These are phyloP conservation scores for Urechis unicinctus DNA, from an alignment of 2,888 invertebrate genomes.

Conservation along the genomic window DNA sequence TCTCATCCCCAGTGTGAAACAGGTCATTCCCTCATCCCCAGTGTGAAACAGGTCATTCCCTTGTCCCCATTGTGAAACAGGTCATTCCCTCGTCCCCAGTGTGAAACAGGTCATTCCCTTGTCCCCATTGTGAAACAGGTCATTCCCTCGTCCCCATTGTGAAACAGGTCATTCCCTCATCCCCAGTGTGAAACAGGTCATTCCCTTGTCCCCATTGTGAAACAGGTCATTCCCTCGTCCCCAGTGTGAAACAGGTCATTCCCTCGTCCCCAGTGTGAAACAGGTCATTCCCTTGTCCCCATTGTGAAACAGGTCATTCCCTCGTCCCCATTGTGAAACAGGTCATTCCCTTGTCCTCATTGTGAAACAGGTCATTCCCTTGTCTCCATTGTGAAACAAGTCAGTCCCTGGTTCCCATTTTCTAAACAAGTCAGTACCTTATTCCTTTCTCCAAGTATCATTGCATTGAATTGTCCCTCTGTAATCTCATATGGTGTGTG, in stretches of 20 bases:
- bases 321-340: conserved; percentile 59
- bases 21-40: conserved; percentile 74
- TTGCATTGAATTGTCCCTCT: too few species aligned
- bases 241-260: too few species aligned
- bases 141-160: conserved; percentile 69
- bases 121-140: conserved; percentile 55
- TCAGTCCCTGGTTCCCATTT: too few species aligned
- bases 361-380: conserved; percentile 62
- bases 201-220: conserved; percentile 66
- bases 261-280: conserved; percentile 62
- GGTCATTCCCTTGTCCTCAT: conserved; percentile 67
- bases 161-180: conserved; percentile 19
- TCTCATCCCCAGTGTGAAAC: too few species aligned
- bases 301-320: conserved; percentile 59
- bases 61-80: conserved; percentile 58
- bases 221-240: conserved; percentile 19
- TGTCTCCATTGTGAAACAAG: conserved; percentile 55
- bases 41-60: conserved; percentile 60
- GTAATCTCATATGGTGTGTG: background rate
- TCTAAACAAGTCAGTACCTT: too few species aligned
- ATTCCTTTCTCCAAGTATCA: too few species aligned
- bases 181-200: too few species aligned
- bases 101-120: too few species aligned
- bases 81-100: too few species aligned
- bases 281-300: conserved; percentile 66